Evolutionary conservation across 2,797 vertebrate genomes (phyloP).

Genomic region (Scyliorhinus canicula): DNA sequence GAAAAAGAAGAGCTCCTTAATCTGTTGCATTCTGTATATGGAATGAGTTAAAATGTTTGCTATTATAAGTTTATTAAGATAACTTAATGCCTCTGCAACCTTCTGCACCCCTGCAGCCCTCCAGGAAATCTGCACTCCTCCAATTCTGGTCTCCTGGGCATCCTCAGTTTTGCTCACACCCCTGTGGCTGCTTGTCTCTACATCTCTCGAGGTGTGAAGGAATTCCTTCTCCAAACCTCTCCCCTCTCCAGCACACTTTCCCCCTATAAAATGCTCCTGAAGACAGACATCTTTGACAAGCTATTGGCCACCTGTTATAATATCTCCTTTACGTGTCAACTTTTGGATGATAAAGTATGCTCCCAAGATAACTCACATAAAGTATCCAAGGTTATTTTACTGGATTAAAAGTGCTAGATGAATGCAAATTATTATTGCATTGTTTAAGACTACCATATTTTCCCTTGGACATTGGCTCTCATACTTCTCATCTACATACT

Average conservation of each 20-base stretch:
- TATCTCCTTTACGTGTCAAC: neutral
- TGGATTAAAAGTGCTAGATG: neutral
- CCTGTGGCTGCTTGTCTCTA: neutral
- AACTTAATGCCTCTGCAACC: neutral
- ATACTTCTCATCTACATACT: too few relatives aligned
- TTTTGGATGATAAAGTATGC: neutral
- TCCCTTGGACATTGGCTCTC: neutral
- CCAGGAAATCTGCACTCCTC: neutral
- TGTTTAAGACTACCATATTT: neutral
- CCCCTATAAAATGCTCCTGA: neutral
- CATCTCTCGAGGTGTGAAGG: too few relatives aligned
- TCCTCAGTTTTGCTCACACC: neutral
- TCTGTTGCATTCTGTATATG: too few relatives aligned
- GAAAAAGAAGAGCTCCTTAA: too few relatives aligned
- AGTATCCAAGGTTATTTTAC: neutral
- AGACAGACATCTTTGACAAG: neutral
- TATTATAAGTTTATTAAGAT: too few relatives aligned
- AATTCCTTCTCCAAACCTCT: neutral
- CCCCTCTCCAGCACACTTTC: neutral
- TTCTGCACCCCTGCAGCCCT: neutral
- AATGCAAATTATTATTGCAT: neutral
- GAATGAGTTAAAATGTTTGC: too few relatives aligned
- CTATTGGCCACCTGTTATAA: neutral
- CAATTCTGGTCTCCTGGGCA: neutral
- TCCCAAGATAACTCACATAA: neutral